Base-by-base conservation (phyloP, 2,888 invertebrate genomes). In the Acronicta psi region DNA sequence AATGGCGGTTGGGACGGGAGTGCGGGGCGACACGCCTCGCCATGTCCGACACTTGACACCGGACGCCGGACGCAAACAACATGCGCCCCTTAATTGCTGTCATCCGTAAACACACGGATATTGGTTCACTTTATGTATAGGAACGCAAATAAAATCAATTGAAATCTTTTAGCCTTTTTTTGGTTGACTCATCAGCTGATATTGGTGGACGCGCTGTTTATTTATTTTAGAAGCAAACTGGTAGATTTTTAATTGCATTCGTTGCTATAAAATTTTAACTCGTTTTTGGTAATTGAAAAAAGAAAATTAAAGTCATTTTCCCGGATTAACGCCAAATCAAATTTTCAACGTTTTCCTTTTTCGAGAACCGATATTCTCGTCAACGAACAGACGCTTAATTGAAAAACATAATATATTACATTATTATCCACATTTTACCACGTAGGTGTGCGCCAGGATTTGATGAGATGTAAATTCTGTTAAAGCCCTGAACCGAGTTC, bases 41-140 rank as follows among this genome's bases (percentile, higher is more conserved):
- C 51, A 58, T 74, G 73, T 67, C 76, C 67, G 83, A 80, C 81
- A 86, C 84, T 84, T 82, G 88, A 88, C 85, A 83, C 81, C 80
- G 83, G 81, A 76, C 77, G 23, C 63, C 76, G 75, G 78, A 79
- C 73, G 71, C 75, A 82, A 80, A 78, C 80, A 82, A 79, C 80
- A 75, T 72, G 69, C 66, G 69, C 66, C 74, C 79, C 77, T 74
- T 83, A 83, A 82, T 82, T 78, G 82, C 76, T 78, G 77, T 78
- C 79, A 77, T 69, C 76, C 64, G 66, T 75, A 69, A 79, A 81
- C 73, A 73, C 58, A 71, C 60, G 59, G 44, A 61, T 74, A 75
- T 73, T 69, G 67, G 60, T 65, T 61, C 53, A 64, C 46, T 68
- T 64, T 59, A 31, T 46, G 29, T 29, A 43, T 41, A 49, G 37